Base-by-base conservation (phyloP, 92 coral and sea anemone species). In the Palythoa grandiflora region DNA sequence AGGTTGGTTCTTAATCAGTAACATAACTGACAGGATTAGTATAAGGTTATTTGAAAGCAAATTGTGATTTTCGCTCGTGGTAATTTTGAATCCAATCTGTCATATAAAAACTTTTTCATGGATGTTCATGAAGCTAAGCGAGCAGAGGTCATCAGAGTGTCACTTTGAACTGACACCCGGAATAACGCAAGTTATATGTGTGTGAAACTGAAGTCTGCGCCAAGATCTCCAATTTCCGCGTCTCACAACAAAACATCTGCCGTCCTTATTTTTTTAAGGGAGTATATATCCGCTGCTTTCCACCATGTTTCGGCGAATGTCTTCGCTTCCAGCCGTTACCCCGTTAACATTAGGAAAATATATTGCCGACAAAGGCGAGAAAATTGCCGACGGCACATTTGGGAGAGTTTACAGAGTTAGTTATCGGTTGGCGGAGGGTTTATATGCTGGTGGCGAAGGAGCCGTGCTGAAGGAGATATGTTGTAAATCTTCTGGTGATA, bases 381-480 rank as follows among this genome's bases (percentile, higher is more conserved):
- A 55, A 21, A 91, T 93, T 39, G 98, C 94, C 38, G 47, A 75
- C 38, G 98, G 98, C 68, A 92, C 94, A 12, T 95, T 95, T 63
- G 96, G 98, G 1, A 88, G 59, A 37, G 98, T 95, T 13, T 95
- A 86, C 76, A 76, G 87, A 78, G 98, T 91, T 1, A 81, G 75
- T 14, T 76, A 84, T 40, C 77, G 73, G 8, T 87, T 71, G 51
- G 68, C 83, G 50, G 72, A 59, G 51, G 79, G 76, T 16, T 72
- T 83, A 15, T 94, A 90, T 51, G 92, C 96, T 0, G 44, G 39
- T 1, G 86, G 61, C 37, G 86, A 81, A 19, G 86, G 86, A 48
- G 86, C 86, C 1, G 86, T 81, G 73, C 83, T 95, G 80, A 95
- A 95, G 90, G 88, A 79, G 15, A 88, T 94, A 39, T 53, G 68